phyloP scores from a whole-genome alignment of 2,888 invertebrate genomes.

The Dolomedes plantarius region DNA sequence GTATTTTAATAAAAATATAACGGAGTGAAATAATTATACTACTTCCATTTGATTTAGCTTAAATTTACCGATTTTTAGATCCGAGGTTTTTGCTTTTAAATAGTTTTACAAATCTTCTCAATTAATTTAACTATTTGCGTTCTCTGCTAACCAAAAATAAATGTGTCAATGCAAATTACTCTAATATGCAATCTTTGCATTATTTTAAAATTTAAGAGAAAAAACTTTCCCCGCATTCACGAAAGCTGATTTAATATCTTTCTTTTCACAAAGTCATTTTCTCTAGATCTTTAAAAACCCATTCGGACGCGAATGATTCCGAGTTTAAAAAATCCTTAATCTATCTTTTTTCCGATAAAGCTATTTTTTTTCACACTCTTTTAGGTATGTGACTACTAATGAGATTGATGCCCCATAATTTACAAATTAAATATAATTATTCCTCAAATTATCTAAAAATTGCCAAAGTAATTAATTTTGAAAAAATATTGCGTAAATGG shows the following conservation, averaged over 20 bases:
- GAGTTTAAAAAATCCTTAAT: not conserved
- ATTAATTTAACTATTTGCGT: too few relatives aligned
- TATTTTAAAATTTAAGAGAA: too few relatives aligned
- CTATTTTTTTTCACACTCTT: not conserved
- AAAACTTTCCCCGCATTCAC: not conserved
- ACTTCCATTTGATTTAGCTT: too few relatives aligned
- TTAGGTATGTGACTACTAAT: not conserved
- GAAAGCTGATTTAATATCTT: not conserved
- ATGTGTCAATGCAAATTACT: too few relatives aligned
- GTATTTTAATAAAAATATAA: too few relatives aligned
- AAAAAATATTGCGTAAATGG: not conserved
- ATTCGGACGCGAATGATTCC: not conserved
- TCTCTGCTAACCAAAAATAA: too few relatives aligned
- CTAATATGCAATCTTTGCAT: too few relatives aligned
- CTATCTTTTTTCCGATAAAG: not conserved
- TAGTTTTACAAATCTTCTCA: too few relatives aligned
- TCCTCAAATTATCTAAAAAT: not conserved
- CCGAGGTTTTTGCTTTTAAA: too few relatives aligned
- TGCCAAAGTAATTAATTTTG: too few relatives aligned
- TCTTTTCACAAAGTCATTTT: not conserved
- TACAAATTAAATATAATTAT: slow-evolving; percentile 3
- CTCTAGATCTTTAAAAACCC: not conserved
- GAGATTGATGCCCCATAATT: not conserved
- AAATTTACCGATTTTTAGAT: too few relatives aligned
- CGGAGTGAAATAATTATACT: too few relatives aligned